Percentiles rank a stretch among this genome's conserved stretches.
phyloP scores from a whole-genome alignment of 1,140 invertebrate genomes.

The Gonioctena quinquepunctata region DNA sequence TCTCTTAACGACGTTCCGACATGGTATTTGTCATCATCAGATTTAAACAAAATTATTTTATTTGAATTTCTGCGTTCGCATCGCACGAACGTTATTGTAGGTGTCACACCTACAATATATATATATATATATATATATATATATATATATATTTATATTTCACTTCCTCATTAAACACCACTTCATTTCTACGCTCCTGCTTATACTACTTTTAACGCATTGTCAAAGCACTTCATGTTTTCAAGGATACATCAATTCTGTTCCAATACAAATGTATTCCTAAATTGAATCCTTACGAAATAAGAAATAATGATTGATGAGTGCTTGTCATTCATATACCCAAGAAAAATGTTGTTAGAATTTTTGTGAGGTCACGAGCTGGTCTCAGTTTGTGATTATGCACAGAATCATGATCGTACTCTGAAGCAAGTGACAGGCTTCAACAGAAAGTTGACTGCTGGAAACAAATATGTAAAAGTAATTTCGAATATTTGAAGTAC shows the following conservation, averaged over 20 bases:
- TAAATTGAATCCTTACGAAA: not conserved
- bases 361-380: not conserved
- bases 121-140: no score
- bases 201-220: not conserved
- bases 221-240: conserved; percentile 1
- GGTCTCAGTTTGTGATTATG: not conserved
- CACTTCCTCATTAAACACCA: no score
- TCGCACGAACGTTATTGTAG: no score
- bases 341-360: not conserved
- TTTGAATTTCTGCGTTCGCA: no score
- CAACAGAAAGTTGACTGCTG: not conserved
- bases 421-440: not conserved
- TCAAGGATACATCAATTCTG: not conserved
- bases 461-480: not conserved
- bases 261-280: not conserved
- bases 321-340: conserved; percentile 4
- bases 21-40: no score
- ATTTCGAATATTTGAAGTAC: not conserved
- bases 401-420: not conserved
- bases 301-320: conserved; percentile 12
- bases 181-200: not conserved
- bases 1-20: no score
- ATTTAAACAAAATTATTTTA: no score
- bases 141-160: no score
- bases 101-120: no score